A percentile compares a stretch with the other conserved stretches of the same genome.
Evolutionary conservation across 2,113 vertebrate species (phyloP).

Genomic region (Tenebrosternarchus preto): DNA sequence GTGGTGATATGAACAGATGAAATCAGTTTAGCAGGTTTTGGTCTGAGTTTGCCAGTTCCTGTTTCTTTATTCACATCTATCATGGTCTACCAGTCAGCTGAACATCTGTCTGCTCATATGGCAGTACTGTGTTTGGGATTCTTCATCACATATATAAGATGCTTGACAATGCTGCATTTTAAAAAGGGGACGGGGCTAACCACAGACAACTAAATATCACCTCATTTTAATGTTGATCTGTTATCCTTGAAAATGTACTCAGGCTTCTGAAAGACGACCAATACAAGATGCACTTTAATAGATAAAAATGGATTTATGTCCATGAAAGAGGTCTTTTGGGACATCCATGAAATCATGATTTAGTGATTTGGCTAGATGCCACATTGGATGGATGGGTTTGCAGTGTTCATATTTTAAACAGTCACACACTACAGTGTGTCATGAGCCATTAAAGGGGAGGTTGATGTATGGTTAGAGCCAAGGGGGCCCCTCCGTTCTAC

Average conservation of each 20-base stretch:
- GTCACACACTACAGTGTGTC: constrained; percentile 40
- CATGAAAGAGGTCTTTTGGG: constrained; percentile 40
- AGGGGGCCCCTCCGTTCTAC: constrained; percentile 5
- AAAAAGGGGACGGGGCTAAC: neutral
- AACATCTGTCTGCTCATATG: no score
- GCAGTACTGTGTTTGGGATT: no score
- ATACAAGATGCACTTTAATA: constrained; percentile 10
- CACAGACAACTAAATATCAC: neutral
- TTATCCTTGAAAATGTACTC: constrained; percentile 22
- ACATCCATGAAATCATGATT: constrained; percentile 41
- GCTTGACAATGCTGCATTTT: no score
- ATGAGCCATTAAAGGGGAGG: constrained; percentile 26
- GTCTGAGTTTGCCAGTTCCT: no score
- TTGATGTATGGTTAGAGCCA: constrained; percentile 37
- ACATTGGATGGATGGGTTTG: constrained; percentile 6
- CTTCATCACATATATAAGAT: no score
- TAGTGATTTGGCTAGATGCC: constrained; percentile 41
- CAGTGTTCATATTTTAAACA: constrained; percentile 46
- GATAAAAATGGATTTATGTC: constrained; percentile 52
- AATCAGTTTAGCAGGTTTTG: no score
- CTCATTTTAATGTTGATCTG: neutral
- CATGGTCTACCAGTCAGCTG: no score
- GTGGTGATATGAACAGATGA: neutral
- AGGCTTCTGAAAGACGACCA: constrained; percentile 40
- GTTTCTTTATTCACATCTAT: no score